Percentiles rank a stretch among this genome's conserved stretches.
These are phyloP conservation scores for Choreutis nemorana DNA, from an alignment of 2,888 invertebrate genomes.

Conservation along the genomic window DNA sequence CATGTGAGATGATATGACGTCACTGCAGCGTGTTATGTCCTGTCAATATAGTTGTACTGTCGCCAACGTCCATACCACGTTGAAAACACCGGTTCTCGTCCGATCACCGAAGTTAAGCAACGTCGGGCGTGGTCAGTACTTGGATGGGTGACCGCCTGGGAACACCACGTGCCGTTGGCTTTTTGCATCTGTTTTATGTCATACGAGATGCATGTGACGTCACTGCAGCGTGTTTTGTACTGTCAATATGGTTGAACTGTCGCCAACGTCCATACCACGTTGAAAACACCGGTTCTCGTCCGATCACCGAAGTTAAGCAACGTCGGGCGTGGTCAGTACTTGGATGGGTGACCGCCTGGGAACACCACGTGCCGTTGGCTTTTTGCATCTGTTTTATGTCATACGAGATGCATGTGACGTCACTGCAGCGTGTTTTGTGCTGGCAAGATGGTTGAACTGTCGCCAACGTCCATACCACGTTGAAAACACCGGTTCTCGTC, in stretches of 20 bases:
- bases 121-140: constrained; percentile 44
- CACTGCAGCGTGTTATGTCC: too few species aligned
- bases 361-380: constrained; percentile 27
- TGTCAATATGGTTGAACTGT: too few species aligned
- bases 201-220: too few species aligned
- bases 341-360: constrained; percentile 34
- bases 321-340: constrained; percentile 44
- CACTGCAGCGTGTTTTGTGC: too few species aligned
- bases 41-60: too few species aligned
- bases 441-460: too few species aligned
- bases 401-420: too few species aligned
- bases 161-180: constrained; percentile 27
- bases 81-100: constrained; percentile 56
- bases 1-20: too few species aligned
- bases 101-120: constrained; percentile 56
- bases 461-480: constrained; percentile 42
- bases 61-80: constrained; percentile 42
- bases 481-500: constrained; percentile 56
- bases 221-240: too few species aligned
- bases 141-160: constrained; percentile 34
- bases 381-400: too few species aligned
- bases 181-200: too few species aligned
- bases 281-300: constrained; percentile 56
- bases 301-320: constrained; percentile 56
- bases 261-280: constrained; percentile 42